Conservation (phyloP, 2,113 vertebrate genomes). For the Petrocephalus zakoni region DNA sequence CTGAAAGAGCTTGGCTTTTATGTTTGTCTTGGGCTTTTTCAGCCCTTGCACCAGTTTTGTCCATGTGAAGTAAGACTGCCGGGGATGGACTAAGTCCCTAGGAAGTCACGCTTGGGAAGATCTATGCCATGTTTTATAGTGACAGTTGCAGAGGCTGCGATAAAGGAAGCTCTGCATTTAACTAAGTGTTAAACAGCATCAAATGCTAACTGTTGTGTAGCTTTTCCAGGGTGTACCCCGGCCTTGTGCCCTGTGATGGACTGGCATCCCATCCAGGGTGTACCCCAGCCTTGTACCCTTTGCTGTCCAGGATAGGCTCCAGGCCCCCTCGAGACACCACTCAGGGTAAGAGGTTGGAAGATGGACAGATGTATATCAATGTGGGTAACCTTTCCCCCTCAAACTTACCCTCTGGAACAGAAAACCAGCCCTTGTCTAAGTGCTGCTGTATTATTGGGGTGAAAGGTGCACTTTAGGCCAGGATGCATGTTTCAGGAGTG, state of each 20-base stretch:
- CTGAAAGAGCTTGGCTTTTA: constrained; percentile 11
- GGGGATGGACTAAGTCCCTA: constrained; percentile 3
- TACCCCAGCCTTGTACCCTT: not conserved
- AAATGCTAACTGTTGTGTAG: not conserved
- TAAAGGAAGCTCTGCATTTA: not conserved
- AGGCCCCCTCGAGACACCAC: not conserved
- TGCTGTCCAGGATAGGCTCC: not conserved
- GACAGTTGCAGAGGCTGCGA: not conserved
- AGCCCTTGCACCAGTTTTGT: not conserved
- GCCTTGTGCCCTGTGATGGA: not conserved
- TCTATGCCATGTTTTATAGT: not conserved
- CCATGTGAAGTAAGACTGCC: not conserved
- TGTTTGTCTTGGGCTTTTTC: not conserved
- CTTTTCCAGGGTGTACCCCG: not conserved
- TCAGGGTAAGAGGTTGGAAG: not conserved
- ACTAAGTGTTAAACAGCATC: constrained; percentile 1
- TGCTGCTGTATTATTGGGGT: not conserved
- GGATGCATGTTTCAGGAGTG: constrained; percentile 32
- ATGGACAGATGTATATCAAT: not conserved
- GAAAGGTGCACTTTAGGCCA: constrained; percentile 13
- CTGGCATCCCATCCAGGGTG: not conserved
- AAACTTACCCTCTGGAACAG: not conserved
- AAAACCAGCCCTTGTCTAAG: not conserved
- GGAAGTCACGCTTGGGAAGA: not conserved
- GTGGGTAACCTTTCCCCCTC: not conserved